These are phyloP conservation scores for Otis tarda DNA, from an alignment of 2,113 vertebrate species.

Conservation along the genomic window DNA sequence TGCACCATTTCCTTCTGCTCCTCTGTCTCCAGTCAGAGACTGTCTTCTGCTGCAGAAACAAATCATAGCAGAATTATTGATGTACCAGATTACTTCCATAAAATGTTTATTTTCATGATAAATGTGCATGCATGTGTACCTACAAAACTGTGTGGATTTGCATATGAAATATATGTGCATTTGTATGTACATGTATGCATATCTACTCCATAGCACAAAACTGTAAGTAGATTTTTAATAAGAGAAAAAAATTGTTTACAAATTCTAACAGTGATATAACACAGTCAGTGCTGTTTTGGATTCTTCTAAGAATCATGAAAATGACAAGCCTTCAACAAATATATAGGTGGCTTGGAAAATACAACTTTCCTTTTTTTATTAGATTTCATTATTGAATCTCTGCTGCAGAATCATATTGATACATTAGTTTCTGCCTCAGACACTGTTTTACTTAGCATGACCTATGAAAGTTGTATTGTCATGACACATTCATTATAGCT, in stretches of 20 bases:
- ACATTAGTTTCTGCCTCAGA: not conserved
- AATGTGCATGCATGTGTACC: not conserved
- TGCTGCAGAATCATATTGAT: not conserved
- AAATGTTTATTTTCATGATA: not conserved
- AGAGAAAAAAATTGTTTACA: not conserved
- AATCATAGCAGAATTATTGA: not conserved
- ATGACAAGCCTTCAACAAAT: not conserved
- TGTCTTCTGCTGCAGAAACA: not conserved
- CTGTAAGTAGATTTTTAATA: not conserved
- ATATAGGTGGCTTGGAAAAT: not conserved
- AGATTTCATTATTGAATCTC: not conserved
- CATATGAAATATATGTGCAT: not conserved
- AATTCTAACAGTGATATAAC: not conserved
- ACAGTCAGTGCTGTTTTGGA: not conserved
- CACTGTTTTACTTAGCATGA: not conserved
- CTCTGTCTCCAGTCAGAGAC: not conserved
- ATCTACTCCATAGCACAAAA: not conserved
- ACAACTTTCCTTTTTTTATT: not conserved
- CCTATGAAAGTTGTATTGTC: not conserved
- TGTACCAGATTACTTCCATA: not conserved
- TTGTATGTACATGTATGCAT: not conserved
- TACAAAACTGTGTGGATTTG: not conserved
- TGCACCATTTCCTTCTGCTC: rapidly evolving
- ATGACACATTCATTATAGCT: not conserved
- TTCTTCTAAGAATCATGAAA: not conserved